phyloP scores from a whole-genome alignment of 2,113 vertebrate genomes.

The Platysternon megacephalum region DNA sequence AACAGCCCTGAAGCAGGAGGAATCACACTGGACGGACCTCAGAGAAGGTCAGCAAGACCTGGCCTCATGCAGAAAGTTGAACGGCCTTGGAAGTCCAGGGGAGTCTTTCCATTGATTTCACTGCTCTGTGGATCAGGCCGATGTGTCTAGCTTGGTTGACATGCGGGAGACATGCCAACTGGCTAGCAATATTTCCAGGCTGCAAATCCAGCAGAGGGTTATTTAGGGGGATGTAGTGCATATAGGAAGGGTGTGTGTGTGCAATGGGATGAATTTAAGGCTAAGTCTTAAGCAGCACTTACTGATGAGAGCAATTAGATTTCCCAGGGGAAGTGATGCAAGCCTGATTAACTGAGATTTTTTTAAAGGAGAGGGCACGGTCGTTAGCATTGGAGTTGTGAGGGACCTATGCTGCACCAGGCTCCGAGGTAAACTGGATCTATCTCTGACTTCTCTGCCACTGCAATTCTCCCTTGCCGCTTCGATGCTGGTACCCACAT shows the following conservation, averaged over 20 bases:
- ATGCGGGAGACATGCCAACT: background rate
- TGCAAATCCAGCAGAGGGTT: background rate
- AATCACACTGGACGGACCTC: background rate
- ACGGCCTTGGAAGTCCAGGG: background rate
- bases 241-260: background rate
- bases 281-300: background rate
- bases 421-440: background rate
- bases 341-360: background rate
- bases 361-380: background rate
- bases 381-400: background rate
- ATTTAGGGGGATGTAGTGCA: background rate
- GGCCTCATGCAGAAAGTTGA: background rate
- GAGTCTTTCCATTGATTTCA: background rate
- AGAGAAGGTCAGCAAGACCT: background rate
- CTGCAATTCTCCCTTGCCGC: background rate
- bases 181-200: background rate
- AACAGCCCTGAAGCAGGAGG: background rate
- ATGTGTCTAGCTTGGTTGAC: background rate
- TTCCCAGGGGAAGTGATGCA: background rate
- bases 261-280: background rate
- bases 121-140: background rate
- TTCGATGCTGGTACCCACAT: background rate
- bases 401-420: background rate
- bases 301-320: background rate
- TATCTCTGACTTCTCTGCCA: background rate